phyloP scores from a whole-genome alignment of 2,888 invertebrate genomes.

The Keiferia lycopersicella region DNA sequence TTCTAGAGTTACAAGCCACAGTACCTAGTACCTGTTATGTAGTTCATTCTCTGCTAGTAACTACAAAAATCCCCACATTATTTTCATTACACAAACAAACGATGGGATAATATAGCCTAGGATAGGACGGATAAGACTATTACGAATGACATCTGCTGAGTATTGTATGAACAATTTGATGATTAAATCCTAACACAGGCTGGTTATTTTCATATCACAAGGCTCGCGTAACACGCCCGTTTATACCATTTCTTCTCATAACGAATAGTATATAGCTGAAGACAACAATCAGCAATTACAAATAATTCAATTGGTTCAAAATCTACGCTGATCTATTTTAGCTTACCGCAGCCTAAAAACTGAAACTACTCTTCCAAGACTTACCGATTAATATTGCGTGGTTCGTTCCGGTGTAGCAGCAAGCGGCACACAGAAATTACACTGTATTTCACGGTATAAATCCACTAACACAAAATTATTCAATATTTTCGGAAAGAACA shows the following conservation, averaged over 20 bases:
- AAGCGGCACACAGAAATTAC: slow-evolving; percentile 36
- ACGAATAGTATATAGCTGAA: slow-evolving; percentile 1
- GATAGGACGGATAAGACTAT: too few relatives aligned
- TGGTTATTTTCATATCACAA: too few relatives aligned
- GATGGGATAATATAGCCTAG: too few relatives aligned
- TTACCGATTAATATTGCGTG: slow-evolving; percentile 38
- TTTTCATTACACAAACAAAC: too few relatives aligned
- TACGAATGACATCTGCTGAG: too few relatives aligned
- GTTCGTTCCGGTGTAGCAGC: slow-evolving; percentile 15
- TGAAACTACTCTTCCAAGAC: slow-evolving; percentile 37
- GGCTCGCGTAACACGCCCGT: too few relatives aligned
- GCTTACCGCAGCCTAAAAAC: slow-evolving; percentile 40
- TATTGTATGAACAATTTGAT: too few relatives aligned
- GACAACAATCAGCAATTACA: slow-evolving; percentile 37
- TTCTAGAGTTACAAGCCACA: background rate
- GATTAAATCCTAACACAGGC: too few relatives aligned
- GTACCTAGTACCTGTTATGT: background rate
- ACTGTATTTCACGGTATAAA: slow-evolving; percentile 44
- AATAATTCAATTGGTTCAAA: slow-evolving; percentile 43
- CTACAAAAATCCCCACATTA: background rate
- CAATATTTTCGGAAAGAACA: slow-evolving; percentile 42
- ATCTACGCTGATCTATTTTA: slow-evolving; percentile 59
- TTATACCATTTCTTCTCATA: background rate
- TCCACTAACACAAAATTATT: slow-evolving; percentile 36
- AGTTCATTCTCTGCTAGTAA: background rate